phyloP scores from a whole-genome alignment of 2,888 invertebrate genomes.

The Oligia latruncula region DNA sequence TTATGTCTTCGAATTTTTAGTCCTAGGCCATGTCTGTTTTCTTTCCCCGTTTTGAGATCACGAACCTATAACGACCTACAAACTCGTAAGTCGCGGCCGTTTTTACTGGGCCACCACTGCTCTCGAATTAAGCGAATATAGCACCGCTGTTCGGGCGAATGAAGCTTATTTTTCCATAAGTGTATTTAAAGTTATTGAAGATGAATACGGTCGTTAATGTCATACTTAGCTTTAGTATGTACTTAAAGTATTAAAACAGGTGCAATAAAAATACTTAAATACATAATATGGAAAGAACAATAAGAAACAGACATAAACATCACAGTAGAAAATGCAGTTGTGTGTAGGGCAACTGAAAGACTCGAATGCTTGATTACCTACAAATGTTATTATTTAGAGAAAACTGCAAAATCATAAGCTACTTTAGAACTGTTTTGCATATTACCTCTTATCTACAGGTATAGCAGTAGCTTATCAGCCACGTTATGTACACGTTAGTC shows the following conservation, averaged over 20 bases:
- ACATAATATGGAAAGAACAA: background rate
- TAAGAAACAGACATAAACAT: background rate
- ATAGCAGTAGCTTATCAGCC: background rate
- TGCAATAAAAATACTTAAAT: constrained; percentile 14
- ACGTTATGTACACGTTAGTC: background rate
- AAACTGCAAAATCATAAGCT: background rate
- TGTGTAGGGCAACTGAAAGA: constrained; percentile 3
- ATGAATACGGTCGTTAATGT: constrained; percentile 14
- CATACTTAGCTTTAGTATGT: background rate
- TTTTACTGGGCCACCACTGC: background rate
- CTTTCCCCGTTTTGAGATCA: background rate
- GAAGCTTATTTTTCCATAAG: constrained; percentile 7
- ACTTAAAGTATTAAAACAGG: constrained; percentile 35
- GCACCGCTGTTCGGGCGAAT: background rate
- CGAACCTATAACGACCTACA: too few relatives aligned
- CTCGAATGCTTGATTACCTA: background rate
- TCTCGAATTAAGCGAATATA: constrained; percentile 11
- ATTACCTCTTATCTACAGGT: too few relatives aligned
- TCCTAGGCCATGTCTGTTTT: background rate
- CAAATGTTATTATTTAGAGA: background rate
- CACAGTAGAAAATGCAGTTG: background rate
- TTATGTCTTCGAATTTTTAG: background rate
- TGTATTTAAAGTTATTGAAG: background rate
- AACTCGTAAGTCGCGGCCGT: background rate
- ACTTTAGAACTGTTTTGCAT: background rate